Evolutionary conservation across 2,888 invertebrate species (phyloP).

Genomic region (Protula sp.): DNA sequence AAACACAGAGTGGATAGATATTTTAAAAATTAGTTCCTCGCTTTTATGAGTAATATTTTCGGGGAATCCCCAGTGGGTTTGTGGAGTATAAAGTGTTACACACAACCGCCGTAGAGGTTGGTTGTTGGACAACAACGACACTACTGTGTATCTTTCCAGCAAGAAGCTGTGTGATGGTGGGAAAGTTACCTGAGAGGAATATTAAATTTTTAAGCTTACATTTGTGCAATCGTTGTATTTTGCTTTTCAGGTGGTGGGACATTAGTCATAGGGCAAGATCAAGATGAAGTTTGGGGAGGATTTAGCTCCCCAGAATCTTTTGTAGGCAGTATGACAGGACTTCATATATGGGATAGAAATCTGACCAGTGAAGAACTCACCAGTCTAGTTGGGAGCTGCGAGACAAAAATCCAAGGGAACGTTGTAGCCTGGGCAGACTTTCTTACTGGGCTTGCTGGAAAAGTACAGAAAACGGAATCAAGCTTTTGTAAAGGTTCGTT

Average conservation of each 20-base stretch:
- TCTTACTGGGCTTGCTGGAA: conserved; percentile 58
- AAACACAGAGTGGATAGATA: too few relatives aligned
- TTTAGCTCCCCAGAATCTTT: conserved; percentile 67
- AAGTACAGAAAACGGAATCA: conserved; percentile 58
- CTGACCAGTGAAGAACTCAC: conserved; percentile 56
- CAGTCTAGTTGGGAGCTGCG: conserved; percentile 40
- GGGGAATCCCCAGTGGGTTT: too few relatives aligned
- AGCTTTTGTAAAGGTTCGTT: conserved; percentile 59
- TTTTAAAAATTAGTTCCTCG: too few relatives aligned
- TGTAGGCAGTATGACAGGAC: conserved; percentile 61
- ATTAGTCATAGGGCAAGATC: conserved; percentile 67
- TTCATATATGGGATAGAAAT: conserved; percentile 62
- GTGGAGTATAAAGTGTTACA: too few relatives aligned
- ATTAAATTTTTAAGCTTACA: too few relatives aligned
- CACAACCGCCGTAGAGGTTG: too few relatives aligned
- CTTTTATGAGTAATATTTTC: too few relatives aligned
- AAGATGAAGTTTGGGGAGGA: conserved; percentile 62
- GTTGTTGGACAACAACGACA: too few relatives aligned
- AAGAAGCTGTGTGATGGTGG: too few relatives aligned
- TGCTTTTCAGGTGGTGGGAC: conserved; percentile 59
- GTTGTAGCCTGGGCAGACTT: conserved; percentile 64
- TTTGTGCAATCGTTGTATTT: too few relatives aligned
- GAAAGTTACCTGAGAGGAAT: too few relatives aligned
- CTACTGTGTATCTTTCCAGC: too few relatives aligned
- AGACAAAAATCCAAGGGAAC: conserved; percentile 53